These are phyloP conservation scores for Drosophila busckii DNA, from an alignment of 1,140 invertebrate species.

Conservation along the genomic window DNA sequence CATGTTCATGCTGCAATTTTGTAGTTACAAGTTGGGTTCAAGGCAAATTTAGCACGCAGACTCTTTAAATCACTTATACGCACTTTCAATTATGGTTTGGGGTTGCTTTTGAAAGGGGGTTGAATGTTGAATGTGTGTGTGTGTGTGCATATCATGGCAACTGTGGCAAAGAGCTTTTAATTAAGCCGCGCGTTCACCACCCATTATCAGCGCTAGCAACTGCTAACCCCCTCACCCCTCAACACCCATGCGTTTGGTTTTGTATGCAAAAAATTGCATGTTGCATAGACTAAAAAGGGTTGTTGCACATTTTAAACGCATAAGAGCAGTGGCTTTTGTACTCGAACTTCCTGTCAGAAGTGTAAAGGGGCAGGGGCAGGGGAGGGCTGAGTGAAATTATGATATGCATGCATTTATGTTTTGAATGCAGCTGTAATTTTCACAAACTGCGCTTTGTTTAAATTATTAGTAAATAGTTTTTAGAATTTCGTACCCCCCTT, in stretches of 20 bases:
- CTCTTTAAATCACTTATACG: constrained; percentile 41
- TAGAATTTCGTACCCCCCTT: no score
- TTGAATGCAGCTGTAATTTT: no score
- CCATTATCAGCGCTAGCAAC: constrained; percentile 22
- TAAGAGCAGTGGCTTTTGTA: no score
- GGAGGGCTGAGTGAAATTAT: no score
- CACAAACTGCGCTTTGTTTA: no score
- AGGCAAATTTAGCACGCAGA: constrained; percentile 21
- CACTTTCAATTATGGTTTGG: constrained; percentile 35
- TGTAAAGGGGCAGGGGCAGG: no score
- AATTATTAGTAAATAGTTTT: no score
- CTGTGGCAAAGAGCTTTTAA: constrained; percentile 51
- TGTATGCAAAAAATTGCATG: constrained; percentile 18
- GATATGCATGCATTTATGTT: no score
- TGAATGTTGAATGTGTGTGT: constrained; percentile 14
- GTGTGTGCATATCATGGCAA: constrained; percentile 6
- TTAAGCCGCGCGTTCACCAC: constrained; percentile 45
- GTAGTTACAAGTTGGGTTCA: constrained; percentile 65
- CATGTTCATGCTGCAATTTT: constrained; percentile 6
- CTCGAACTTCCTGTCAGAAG: no score
- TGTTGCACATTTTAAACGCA: no score
- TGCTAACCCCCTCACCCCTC: background rate
- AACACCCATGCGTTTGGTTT: background rate
- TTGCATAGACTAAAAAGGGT: no score
- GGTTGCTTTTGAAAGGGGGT: constrained; percentile 22